Percentiles rank a stretch among this genome's conserved stretches.
phyloP scores from a whole-genome alignment of 2,888 invertebrate genomes.

The Luffia ferchaultella region DNA sequence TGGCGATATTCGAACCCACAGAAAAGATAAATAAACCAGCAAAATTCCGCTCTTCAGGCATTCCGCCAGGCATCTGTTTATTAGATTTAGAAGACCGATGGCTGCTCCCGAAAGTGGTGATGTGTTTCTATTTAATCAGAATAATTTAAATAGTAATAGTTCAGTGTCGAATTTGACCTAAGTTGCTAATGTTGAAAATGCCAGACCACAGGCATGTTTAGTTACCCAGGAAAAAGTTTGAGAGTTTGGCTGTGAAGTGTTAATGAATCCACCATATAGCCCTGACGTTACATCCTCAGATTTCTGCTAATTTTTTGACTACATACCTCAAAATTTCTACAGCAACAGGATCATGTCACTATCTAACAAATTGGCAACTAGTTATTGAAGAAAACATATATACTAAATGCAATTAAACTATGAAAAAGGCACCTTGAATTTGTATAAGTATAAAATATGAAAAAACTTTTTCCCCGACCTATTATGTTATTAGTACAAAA shows the following conservation, averaged over 20 bases:
- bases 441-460: neutral
- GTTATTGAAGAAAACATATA: neutral
- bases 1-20: no score
- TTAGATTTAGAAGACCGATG: neutral
- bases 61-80: neutral
- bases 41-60: neutral
- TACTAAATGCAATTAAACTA: neutral
- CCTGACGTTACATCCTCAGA: no score
- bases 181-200: no score
- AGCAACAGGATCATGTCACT: neutral
- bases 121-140: no score
- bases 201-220: no score
- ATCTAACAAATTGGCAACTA: neutral
- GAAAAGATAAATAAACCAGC: neutral
- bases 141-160: no score
- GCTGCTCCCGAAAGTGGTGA: neutral
- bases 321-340: neutral
- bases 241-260: no score
- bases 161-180: no score
- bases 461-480: neutral
- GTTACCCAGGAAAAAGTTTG: no score
- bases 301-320: neutral
- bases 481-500: no score
- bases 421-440: neutral
- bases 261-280: no score